Conservation (phyloP, 1,140 invertebrate species). For the Bombus soroeensis region DNA sequence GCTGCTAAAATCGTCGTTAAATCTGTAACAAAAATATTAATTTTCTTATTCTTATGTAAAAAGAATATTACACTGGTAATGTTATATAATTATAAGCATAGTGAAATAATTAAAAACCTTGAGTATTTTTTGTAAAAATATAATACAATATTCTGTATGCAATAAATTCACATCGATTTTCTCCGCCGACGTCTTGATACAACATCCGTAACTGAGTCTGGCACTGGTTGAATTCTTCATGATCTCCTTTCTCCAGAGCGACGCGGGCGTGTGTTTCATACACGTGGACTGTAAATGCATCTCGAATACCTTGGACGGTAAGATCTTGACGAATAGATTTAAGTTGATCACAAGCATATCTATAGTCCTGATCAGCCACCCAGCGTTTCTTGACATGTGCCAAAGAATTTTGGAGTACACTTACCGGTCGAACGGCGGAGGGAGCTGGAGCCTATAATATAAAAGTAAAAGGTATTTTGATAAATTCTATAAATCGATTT, state of each 20-base stretch:
- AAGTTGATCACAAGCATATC: slow-evolving; percentile 98
- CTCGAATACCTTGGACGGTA: slow-evolving; percentile 97
- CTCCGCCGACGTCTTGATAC: slow-evolving; percentile 88
- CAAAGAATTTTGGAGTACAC: slow-evolving; percentile 92
- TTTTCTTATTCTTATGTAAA: not conserved
- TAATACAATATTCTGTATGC: slow-evolving; percentile 98
- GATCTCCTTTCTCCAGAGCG: slow-evolving; percentile 98
- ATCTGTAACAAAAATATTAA: slow-evolving; percentile 86
- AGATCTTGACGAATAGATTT: slow-evolving; percentile 99
- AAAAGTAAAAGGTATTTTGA: not conserved
- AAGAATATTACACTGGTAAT: not conserved
- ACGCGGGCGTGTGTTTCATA: slow-evolving; percentile 99
- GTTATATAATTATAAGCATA: too few relatives aligned
- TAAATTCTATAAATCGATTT: not conserved
- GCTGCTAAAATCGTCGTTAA: slow-evolving; percentile 94
- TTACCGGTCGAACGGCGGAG: slow-evolving; percentile 93
- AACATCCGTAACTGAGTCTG: slow-evolving; percentile 98
- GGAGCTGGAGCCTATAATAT: slow-evolving; percentile 92
- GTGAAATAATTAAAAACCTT: slow-evolving; percentile 87
- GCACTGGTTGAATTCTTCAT: slow-evolving; percentile 99
- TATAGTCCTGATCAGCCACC: slow-evolving; percentile 95
- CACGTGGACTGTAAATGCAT: slow-evolving; percentile 96
- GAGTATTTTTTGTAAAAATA: slow-evolving; percentile 97
- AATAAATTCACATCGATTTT: slow-evolving; percentile 94
- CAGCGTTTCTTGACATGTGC: slow-evolving; percentile 95